Base-by-base conservation (phyloP, 2,888 invertebrate species). In the Chrysodeixis includens region DNA sequence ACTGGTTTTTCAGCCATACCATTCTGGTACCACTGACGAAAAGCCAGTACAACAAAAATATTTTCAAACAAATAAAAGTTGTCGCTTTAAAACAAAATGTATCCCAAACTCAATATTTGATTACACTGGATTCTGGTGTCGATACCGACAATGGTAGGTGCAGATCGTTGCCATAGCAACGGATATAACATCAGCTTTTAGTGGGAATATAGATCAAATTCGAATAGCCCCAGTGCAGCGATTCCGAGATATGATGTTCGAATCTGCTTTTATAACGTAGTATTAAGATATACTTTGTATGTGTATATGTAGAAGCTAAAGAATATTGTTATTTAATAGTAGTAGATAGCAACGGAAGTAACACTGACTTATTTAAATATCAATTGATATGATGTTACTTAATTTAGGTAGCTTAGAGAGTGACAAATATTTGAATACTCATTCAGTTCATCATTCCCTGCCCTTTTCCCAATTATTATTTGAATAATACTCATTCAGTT, bases 121-220 rank as follows among this genome's bases (percentile, higher is more conserved):
- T 40, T 40, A n/a, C 6, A n/a, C n/a, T n/a, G 20, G 12, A 49
- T 9, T 18, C 46, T 10, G 46, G 20, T 35, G 35, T 26, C 10
- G 10, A 55, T 14, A 55, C 18, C 14, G 20, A 26, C 54, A 30
- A 30, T 30, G 30, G n/a, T 54, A 54, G 54, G 30, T 54, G 30
- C 30, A 18, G 30, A 54, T 20, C 20, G 20, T 49, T 49, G 20
- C 46, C 46, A 49, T 49, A 18, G 20, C 46, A 49, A 54, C 54
- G 30, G 30, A 30, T 30, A 54, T 54, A 54, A 54, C 54, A 54
- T 30, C 30, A 54, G 30, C 30, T 30, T 30, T 54, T 54, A 54
- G 30, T 54, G 30, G 20, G 46, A 30, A 30, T 54, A 54, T 54
- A 54, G 54, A 30, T 54, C 30, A 32, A 54, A 54, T 30, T 30